Evolutionary conservation across 53 echinoderm and acorn worm genomes (phyloP), one percentile per base, ranked within the genome.

Genomic region (Stichopus horrens): DNA sequence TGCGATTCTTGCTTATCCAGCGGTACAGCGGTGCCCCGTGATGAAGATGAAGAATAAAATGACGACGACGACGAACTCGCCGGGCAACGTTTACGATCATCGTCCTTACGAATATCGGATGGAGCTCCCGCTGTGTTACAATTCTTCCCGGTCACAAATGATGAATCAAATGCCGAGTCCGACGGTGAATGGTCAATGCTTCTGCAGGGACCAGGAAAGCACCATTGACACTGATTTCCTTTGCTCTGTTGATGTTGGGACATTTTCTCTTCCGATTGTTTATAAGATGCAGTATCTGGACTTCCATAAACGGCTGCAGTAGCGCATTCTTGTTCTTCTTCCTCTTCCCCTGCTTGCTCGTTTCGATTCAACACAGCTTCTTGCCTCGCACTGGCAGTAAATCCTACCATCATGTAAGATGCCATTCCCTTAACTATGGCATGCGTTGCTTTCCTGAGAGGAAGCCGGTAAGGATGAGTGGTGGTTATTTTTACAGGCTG

Each of bases 341-440:
- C 63, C 8, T 63, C 55, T 53, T 79, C 79, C 79, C 7, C 79
- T 53, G 18, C 54, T 56, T 8, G 55, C 53, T 56, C 58, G 19
- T 7, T n/a, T 57, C 8, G 21, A 7, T 11, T 58, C 57, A 80
- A 20, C 20, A 57, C 57, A 53, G 19, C 81, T 22, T 81, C 55
- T 21, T 81, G 81, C 57, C 81, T 81, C 5, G 8, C 57, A 58
- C 20, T 81, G 58, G 81, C 81, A 81, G 81, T 81, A 81, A 81
- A 81, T 7, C 81, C 81, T 55, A 81, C 57, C 81, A 58, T 81
- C 9, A 81, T 22, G 18, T 79, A 79, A 57, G 81, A 81, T 57
- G 81, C 81, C 81, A 81, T 81, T 53, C 81, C 58, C 19, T 81
- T 79, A 16, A 63, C 71, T n/a, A 7, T 71, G 71, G 37, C 37